A percentile compares a stretch with the other conserved stretches of the same genome.
Evolutionary conservation across 2,113 vertebrate species (phyloP).

Genomic region (Piaya cayana): DNA sequence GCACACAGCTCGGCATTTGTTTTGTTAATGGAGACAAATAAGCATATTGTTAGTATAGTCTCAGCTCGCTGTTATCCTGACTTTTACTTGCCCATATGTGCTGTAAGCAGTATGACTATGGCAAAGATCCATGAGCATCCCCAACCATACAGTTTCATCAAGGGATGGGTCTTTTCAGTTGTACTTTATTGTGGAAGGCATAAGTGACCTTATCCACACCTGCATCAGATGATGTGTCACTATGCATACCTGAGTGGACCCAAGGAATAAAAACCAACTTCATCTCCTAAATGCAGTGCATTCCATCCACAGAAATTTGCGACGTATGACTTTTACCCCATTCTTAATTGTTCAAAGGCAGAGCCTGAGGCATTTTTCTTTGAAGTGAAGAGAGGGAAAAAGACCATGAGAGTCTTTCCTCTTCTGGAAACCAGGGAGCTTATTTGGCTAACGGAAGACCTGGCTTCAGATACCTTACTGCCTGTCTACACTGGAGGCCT

Average conservation of each 20-base stretch:
- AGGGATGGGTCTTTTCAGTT: neutral
- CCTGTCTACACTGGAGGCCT: accelerated
- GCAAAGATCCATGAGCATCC: neutral
- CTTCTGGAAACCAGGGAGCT: neutral
- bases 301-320: neutral
- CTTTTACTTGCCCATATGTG: neutral
- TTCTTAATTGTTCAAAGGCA: neutral
- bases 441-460: neutral
- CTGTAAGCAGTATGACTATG: neutral
- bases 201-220: neutral
- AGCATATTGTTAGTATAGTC: neutral
- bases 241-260: neutral
- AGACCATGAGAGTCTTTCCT: neutral
- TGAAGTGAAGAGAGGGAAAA: neutral
- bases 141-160: neutral
- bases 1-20: neutral
- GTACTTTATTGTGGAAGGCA: neutral
- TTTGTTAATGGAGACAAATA: constrained; percentile 54
- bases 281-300: neutral
- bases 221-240: neutral
- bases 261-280: neutral
- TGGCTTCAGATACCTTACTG: neutral
- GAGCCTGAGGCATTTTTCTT: neutral
- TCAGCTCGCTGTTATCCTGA: neutral
- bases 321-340: neutral